Conservation (phyloP, 2,797 vertebrate genomes). For the Selene dorsalis region DNA sequence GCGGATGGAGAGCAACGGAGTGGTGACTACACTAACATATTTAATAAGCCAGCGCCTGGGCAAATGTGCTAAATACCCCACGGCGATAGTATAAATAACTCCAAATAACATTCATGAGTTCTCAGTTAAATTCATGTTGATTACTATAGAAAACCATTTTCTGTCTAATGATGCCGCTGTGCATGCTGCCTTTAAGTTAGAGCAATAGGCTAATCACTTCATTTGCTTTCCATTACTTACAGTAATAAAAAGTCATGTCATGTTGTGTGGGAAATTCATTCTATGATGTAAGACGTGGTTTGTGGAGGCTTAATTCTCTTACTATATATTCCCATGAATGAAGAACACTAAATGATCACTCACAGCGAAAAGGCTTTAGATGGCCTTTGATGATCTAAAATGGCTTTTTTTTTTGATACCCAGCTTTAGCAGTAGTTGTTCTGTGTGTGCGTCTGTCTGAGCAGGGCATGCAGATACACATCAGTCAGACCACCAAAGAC, state of each 20-base stretch:
- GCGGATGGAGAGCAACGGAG: constrained; percentile 85
- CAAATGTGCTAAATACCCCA: constrained; percentile 37
- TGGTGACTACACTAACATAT: constrained; percentile 71
- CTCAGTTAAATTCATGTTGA: constrained; percentile 27
- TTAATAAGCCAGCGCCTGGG: background rate
- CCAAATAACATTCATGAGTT: constrained; percentile 13
- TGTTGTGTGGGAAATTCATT: constrained; percentile 37
- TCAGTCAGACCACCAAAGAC: constrained; percentile 86
- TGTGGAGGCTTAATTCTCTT: constrained; percentile 29
- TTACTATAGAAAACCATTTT: constrained; percentile 43
- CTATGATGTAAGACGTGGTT: constrained; percentile 13
- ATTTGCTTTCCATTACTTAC: constrained; percentile 56
- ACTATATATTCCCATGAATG: background rate
- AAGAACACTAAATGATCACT: constrained; percentile 2
- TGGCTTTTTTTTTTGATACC: background rate
- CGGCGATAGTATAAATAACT: constrained; percentile 10
- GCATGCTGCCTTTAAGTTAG: constrained; percentile 50
- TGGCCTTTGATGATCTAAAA: background rate
- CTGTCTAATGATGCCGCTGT: constrained; percentile 30
- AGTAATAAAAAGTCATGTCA: constrained; percentile 38
- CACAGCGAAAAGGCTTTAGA: constrained; percentile 8
- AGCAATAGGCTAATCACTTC: constrained; percentile 45
- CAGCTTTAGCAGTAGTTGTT: constrained; percentile 35
- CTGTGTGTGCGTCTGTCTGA: constrained; percentile 53
- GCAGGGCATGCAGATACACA: constrained; percentile 87